Evolutionary conservation across 2,888 invertebrate species (phyloP).

Genomic region (Atethmia centrago): DNA sequence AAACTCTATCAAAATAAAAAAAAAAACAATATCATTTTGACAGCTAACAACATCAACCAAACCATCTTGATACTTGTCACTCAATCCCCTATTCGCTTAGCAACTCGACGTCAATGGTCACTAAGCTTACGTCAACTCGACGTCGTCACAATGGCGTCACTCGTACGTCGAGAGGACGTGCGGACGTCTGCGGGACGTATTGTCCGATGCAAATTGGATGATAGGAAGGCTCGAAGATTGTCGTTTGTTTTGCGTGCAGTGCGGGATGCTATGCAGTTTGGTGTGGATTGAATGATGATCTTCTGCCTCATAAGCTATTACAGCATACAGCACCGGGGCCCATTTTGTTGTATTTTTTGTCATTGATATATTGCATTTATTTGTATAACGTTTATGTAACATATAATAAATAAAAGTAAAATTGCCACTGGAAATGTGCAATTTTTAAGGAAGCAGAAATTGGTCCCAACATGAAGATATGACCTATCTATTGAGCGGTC

Average conservation of each 20-base stretch:
- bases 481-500: too few species aligned
- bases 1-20: slow-evolving; percentile 21
- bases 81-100: slow-evolving; percentile 52
- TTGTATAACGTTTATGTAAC: background rate
- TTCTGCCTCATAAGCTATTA: background rate
- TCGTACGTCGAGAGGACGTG: slow-evolving; percentile 53
- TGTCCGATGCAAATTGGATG: slow-evolving; percentile 58
- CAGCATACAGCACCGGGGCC: too few species aligned
- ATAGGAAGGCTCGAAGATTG: slow-evolving; percentile 44
- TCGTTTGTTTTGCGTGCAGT: slow-evolving; percentile 40
- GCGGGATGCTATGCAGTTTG: slow-evolving; percentile 6
- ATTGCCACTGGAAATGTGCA: too few species aligned
- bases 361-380: background rate
- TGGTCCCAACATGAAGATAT: too few species aligned
- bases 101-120: slow-evolving; percentile 59
- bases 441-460: background rate
- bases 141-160: slow-evolving; percentile 59
- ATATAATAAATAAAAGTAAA: background rate
- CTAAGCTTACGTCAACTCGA: slow-evolving; percentile 56
- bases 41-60: slow-evolving; percentile 35
- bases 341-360: background rate
- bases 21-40: slow-evolving; percentile 37
- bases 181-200: slow-evolving; percentile 56
- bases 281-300: background rate
- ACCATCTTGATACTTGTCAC: slow-evolving; percentile 60